Evolutionary conservation across 2,797 vertebrate species (phyloP).

Genomic region (Notolabrus celidotus): DNA sequence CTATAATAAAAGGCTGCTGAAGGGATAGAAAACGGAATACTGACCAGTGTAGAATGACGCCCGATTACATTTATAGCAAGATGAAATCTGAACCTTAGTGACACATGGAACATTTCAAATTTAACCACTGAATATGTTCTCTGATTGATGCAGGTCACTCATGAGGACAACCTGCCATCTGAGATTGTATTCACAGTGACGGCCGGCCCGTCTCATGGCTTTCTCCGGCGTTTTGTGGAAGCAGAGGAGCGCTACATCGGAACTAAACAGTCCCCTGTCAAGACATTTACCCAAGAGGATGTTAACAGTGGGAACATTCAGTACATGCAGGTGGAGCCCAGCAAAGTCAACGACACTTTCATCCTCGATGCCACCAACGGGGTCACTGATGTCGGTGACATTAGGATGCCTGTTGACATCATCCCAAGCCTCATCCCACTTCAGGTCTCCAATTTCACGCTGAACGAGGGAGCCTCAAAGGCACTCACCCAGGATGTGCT

Average conservation of each 20-base stretch:
- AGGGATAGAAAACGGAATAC: slow-evolving; percentile 1
- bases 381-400: slow-evolving; percentile 81
- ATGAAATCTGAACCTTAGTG: slow-evolving; percentile 39
- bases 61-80: slow-evolving; percentile 34
- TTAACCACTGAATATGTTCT: slow-evolving; percentile 52
- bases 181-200: slow-evolving; percentile 88
- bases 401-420: slow-evolving; percentile 87
- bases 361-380: slow-evolving; percentile 87
- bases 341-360: slow-evolving; percentile 83
- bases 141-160: slow-evolving; percentile 85
- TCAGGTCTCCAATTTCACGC: slow-evolving; percentile 88
- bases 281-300: slow-evolving; percentile 89
- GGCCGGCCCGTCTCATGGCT: slow-evolving; percentile 84
- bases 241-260: slow-evolving; percentile 77
- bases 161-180: slow-evolving; percentile 88
- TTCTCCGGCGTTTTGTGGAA: slow-evolving; percentile 84
- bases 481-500: slow-evolving; percentile 86
- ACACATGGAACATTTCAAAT: slow-evolving; percentile 53
- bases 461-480: slow-evolving; percentile 89
- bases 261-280: slow-evolving; percentile 78
- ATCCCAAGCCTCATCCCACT: slow-evolving; percentile 89
- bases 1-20: slow-evolving; percentile 6
- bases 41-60: slow-evolving; percentile 27
- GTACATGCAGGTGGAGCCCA: slow-evolving; percentile 87
- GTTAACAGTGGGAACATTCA: slow-evolving; percentile 87